Evolutionary conservation across 2,113 vertebrate species (phyloP).

Genomic region (Eurystomus gularis): DNA sequence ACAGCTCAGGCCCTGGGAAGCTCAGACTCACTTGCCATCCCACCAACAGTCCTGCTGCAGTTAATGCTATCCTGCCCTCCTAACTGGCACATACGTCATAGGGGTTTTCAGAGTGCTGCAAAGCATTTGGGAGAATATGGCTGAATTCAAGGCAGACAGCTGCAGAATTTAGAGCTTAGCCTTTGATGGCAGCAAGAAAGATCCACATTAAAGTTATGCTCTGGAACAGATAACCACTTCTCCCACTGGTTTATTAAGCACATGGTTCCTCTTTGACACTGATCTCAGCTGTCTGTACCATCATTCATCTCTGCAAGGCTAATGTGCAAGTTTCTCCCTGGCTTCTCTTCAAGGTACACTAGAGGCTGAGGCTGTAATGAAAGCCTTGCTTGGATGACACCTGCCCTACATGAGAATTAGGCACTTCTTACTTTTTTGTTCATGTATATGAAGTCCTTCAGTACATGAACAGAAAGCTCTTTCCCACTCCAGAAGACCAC

Average conservation of each 20-base stretch:
- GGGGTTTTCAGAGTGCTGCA: background rate
- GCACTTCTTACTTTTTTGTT: background rate
- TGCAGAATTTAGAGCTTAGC: background rate
- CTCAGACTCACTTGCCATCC: background rate
- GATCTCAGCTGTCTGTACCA: background rate
- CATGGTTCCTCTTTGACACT: background rate
- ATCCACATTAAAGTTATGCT: background rate
- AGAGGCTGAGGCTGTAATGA: background rate
- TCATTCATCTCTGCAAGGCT: background rate
- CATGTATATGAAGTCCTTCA: background rate
- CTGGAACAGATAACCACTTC: background rate
- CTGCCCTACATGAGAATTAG: background rate
- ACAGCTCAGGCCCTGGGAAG: background rate
- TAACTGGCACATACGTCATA: fast-evolving
- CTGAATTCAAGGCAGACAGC: background rate
- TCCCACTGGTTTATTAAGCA: background rate
- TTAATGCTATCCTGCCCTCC: background rate
- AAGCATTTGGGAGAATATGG: background rate
- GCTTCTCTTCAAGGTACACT: background rate
- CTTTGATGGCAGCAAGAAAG: background rate
- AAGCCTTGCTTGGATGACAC: background rate
- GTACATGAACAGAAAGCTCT: background rate
- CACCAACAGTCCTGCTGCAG: background rate
- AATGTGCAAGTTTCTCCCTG: background rate
- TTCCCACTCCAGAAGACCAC: background rate